phyloP scores from a whole-genome alignment of 1,140 invertebrate species.

The Babylonia areolata region DNA sequence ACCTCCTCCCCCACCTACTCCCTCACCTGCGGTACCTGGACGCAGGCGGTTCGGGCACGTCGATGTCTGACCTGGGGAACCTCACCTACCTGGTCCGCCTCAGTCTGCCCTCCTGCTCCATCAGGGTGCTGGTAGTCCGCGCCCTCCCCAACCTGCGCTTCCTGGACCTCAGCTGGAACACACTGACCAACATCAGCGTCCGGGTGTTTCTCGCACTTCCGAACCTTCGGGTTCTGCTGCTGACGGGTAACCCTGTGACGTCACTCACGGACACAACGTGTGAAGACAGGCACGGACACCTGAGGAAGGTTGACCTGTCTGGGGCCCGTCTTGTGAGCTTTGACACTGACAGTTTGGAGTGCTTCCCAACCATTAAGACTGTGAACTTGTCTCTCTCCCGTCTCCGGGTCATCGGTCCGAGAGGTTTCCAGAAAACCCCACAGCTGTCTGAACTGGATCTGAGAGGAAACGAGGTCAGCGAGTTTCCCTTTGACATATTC shows the following conservation, averaged over 20 bases:
- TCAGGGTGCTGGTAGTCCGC: not conserved
- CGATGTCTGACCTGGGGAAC: not conserved
- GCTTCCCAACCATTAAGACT: no score
- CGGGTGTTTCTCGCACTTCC: not conserved
- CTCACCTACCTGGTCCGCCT: not conserved
- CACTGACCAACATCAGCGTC: not conserved
- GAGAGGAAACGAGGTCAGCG: not conserved
- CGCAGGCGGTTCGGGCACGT: not conserved
- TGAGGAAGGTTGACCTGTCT: no score
- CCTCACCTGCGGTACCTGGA: not conserved
- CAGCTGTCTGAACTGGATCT: not conserved
- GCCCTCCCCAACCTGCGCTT: not conserved
- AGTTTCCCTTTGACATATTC: not conserved
- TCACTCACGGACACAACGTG: no score
- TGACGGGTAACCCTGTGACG: not conserved
- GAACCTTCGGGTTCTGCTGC: not conserved
- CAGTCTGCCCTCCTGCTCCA: not conserved
- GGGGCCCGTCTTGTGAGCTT: no score
- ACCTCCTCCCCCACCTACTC: no score
- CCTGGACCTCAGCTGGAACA: not conserved
- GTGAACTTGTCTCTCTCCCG: no score
- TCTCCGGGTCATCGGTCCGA: no score
- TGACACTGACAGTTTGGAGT: no score
- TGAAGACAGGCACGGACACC: no score
- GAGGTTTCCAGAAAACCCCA: not conserved